phyloP scores from a whole-genome alignment of 2,797 vertebrate species.

The Tapirus indicus region DNA sequence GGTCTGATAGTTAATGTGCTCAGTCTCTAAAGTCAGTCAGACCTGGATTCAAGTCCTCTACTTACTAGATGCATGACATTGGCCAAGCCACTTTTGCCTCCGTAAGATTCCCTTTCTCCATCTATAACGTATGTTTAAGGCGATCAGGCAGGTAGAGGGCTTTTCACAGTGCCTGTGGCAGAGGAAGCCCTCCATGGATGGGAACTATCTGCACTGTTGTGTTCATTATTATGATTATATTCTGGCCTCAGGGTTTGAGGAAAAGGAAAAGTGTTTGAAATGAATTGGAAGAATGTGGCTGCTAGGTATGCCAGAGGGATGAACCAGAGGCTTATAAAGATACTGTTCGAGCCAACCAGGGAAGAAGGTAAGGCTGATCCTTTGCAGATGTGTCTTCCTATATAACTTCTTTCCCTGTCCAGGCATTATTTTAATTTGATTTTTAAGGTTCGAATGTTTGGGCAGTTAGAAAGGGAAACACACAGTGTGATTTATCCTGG shows the following conservation, averaged over 20 bases:
- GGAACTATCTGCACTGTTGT: not conserved
- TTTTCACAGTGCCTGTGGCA: not conserved
- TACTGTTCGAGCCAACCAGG: not conserved
- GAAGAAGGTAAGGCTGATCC: not conserved
- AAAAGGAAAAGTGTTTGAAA: conserved; percentile 35
- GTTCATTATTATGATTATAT: conserved; percentile 31
- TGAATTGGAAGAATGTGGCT: conserved; percentile 4
- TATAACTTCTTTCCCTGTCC: not conserved
- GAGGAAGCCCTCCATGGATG: not conserved
- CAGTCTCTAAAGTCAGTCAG: not conserved
- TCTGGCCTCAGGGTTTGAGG: not conserved
- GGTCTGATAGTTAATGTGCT: not conserved
- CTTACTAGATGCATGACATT: not conserved
- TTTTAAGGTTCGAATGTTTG: not conserved
- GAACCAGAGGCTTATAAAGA: not conserved
- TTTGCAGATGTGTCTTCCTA: not conserved
- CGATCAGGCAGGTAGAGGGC: not conserved
- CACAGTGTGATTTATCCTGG: not conserved
- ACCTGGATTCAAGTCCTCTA: not conserved
- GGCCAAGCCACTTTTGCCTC: not conserved
- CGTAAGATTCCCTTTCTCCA: not conserved
- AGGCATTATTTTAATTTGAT: not conserved
- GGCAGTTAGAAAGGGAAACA: not conserved
- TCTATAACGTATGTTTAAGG: not conserved
- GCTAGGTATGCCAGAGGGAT: not conserved